Conservation (phyloP, 2,113 vertebrate species). For the Axis porcinus region DNA sequence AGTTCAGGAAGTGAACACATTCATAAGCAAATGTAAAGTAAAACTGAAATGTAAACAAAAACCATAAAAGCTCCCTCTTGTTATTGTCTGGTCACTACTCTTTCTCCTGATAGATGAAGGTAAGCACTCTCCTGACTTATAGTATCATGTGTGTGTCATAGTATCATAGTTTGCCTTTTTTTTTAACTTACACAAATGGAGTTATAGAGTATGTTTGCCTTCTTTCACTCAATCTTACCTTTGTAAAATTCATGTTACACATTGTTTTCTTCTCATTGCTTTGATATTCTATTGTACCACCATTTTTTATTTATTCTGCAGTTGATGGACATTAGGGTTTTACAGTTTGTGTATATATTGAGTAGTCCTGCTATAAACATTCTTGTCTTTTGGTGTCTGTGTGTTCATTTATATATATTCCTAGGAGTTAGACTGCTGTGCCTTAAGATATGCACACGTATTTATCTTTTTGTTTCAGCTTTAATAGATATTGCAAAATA, state of each 20-base stretch:
- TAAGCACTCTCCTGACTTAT: neutral
- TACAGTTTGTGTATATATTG: neutral
- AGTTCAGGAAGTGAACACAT: neutral
- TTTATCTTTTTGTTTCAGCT: neutral
- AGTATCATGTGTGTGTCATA: neutral
- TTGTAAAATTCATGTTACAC: neutral
- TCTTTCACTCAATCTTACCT: neutral
- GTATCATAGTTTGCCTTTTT: neutral
- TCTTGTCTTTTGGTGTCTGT: neutral
- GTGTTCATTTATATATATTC: neutral
- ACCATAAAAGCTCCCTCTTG: neutral
- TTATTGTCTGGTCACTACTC: neutral
- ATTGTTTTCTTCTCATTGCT: neutral
- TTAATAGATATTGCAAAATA: neutral
- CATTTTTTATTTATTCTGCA: neutral
- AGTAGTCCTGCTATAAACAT: neutral
- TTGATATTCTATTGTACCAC: neutral
- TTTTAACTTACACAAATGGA: neutral
- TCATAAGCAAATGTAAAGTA: neutral
- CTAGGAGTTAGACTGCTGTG: neutral
- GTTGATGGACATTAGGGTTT: neutral
- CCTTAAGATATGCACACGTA: neutral
- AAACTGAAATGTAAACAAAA: neutral
- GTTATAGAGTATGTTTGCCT: neutral
- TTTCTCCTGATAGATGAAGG: neutral